Evolutionary conservation across 2,113 vertebrate genomes (phyloP), one percentile per base, ranked within the genome.

Genomic region (Candoia aspera): DNA sequence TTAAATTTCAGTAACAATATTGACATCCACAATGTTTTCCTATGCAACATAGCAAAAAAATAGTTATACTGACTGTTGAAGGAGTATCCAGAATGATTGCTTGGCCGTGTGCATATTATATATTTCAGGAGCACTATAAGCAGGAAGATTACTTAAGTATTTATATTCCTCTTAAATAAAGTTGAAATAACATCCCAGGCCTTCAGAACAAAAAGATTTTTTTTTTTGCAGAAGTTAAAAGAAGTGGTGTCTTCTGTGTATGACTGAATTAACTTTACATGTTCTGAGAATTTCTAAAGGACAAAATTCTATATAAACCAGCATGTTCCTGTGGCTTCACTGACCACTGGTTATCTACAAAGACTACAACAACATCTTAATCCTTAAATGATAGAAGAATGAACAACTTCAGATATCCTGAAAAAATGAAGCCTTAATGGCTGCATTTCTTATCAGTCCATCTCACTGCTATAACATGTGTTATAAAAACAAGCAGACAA

Each of bases 141-240:
- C 84, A 92, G 64, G 90, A 92, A 84, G 33, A 21, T 79, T 42
- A 37, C 68, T 79, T 37, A 37, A 85, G 91, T 23, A 33, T 0
- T 94, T 23, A 33, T 46, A 92, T 87, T 91, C 23, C 37, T 59
- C n/a, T 13, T 93, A 62, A 87, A 23, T 11, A 15, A 11, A 89
- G 49, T 19, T 86, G 49, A 68, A 8, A 0, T 84, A 79, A 23
- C 0, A 0, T 79, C 60, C 12, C 73, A 90, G 79, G 37, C 58
- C 89, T 84, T 92, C 55, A 54, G 17, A 95, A 86, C n/a, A 57
- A 86, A 26, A 68, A 6, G 0, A 2, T 12, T 86, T 86, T 89
- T n/a, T 6, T 89, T 68, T 85, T 60, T 55, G 9, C 42, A 37
- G 55, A 68, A 37, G 0, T 46, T 59, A 68, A 68, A 91, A 79